Conservation (phyloP, 2,797 vertebrate species). For the Anabacerthia variegaticeps region DNA sequence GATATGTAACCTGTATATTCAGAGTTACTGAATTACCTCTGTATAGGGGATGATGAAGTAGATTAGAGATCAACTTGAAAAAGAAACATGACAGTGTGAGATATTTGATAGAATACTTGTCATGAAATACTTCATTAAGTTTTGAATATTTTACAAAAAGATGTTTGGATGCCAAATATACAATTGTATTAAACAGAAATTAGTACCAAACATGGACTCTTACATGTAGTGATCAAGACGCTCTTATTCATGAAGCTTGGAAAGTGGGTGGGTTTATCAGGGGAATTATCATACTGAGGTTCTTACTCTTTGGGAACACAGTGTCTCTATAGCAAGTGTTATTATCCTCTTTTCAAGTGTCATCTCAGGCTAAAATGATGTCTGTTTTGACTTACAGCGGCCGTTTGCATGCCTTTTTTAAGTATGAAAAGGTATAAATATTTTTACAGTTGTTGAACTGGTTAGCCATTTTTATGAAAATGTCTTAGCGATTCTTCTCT, state of each 20-base stretch:
- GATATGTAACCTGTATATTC: not conserved
- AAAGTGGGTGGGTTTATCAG: not conserved
- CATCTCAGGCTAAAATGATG: not conserved
- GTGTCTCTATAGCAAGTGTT: not conserved
- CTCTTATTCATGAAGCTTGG: not conserved
- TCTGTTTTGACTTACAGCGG: not conserved
- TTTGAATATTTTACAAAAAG: not conserved
- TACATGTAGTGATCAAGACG: not conserved
- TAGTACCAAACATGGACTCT: not conserved
- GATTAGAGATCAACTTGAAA: not conserved
- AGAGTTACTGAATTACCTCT: not conserved
- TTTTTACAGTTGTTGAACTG: rapidly evolving
- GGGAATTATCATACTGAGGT: not conserved
- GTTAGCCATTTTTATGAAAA: not conserved
- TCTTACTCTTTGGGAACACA: not conserved
- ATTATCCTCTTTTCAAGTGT: not conserved
- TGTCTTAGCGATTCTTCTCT: not conserved
- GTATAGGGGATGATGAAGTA: not conserved
- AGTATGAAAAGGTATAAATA: not conserved
- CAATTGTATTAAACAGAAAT: not conserved
- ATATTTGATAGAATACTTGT: not conserved
- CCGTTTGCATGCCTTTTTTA: not conserved
- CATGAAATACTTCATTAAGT: not conserved
- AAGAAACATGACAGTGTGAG: not conserved
- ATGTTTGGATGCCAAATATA: not conserved